These are phyloP conservation scores for Platyscapa corneri DNA, from an alignment of 1,140 invertebrate genomes.

Conservation along the genomic window DNA sequence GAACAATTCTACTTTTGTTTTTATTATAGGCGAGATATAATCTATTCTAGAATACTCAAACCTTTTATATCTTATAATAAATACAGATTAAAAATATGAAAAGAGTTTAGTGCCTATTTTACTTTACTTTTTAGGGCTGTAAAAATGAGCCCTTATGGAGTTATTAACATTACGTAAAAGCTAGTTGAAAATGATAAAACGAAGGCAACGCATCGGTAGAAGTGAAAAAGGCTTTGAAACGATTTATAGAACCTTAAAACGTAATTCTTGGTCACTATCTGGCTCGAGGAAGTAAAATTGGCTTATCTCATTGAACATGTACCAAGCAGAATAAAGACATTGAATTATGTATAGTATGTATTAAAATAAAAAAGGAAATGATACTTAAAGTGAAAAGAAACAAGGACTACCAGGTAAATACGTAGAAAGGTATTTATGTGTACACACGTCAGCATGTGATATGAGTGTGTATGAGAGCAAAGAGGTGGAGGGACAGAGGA, in stretches of 20 bases:
- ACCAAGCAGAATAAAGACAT: background rate
- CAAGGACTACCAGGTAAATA: background rate
- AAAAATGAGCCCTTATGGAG: background rate
- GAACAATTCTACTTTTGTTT: background rate
- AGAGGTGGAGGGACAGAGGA: conserved; percentile 6
- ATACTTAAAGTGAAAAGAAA: background rate
- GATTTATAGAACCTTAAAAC: background rate
- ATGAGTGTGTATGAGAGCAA: background rate
- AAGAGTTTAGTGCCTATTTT: background rate
- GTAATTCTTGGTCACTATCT: background rate
- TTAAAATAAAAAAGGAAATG: background rate
- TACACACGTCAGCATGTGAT: background rate
- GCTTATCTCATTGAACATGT: background rate
- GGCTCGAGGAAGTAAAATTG: background rate
- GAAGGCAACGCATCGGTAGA: background rate
- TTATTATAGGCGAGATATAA: background rate
- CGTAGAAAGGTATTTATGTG: background rate
- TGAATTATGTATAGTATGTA: background rate
- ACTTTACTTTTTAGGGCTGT: background rate
- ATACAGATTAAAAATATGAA: background rate
- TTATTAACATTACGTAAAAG: background rate
- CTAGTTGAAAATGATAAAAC: background rate
- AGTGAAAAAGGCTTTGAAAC: background rate
- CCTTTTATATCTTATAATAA: background rate
- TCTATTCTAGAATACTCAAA: background rate